Evolutionary conservation across 37 sponge, comb jelly and placozoan species (phyloP).

Genomic region (Beroe forskalii): DNA sequence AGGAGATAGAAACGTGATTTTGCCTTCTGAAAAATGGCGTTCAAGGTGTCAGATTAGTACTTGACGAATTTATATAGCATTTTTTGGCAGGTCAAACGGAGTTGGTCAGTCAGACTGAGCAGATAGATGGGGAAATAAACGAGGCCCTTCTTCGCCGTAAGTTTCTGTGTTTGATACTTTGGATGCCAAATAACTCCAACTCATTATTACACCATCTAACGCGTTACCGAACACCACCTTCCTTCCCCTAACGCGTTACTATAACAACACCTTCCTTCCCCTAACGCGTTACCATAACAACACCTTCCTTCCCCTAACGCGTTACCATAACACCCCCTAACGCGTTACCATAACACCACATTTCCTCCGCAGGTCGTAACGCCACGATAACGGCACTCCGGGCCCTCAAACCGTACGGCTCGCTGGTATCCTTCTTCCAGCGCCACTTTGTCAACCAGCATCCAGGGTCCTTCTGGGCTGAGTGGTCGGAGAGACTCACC

Average conservation of each 20-base stretch:
- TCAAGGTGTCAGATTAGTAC: not conserved
- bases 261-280: too few relatives aligned
- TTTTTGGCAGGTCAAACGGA: conserved; percentile 2
- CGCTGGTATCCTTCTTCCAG: conserved; percentile 50
- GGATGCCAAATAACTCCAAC: too few relatives aligned
- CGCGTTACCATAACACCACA: too few relatives aligned
- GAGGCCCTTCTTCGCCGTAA: not conserved
- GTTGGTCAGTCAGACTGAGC: conserved; percentile 34
- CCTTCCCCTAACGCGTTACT: too few relatives aligned
- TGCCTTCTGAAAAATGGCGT: too few relatives aligned
- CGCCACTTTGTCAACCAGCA: conserved; percentile 62
- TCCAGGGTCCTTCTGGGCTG: conserved; percentile 50
- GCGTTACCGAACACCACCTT: too few relatives aligned
- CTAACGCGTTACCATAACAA: too few relatives aligned
- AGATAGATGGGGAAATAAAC: conserved; percentile 45
- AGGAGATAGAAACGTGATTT: too few relatives aligned
- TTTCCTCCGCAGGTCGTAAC: conserved; percentile 13
- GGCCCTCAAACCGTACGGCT: conserved; percentile 63
- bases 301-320: too few relatives aligned
- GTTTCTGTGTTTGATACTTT: not conserved
- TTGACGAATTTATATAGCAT: not conserved
- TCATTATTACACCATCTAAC: too few relatives aligned
- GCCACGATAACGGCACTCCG: conserved; percentile 41
- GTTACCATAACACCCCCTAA: too few relatives aligned
- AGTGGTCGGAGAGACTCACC: conserved; percentile 35